Conservation (phyloP, 2,888 invertebrate species). For the Lithophane semibrunnea region DNA sequence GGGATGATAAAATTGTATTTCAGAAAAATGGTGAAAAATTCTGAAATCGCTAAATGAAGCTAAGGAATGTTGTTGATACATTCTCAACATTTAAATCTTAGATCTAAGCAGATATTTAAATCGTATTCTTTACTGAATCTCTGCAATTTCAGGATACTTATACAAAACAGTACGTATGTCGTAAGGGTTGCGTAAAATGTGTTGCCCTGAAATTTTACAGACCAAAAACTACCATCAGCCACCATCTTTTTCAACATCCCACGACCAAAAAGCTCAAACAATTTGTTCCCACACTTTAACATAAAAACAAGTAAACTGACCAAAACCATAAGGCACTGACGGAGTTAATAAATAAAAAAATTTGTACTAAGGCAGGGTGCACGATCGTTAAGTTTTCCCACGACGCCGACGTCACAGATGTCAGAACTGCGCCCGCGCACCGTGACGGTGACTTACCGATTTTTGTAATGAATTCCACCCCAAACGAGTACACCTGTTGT, state of each 20-base stretch:
- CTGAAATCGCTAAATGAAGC: neutral
- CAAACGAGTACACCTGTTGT: slow-evolving; percentile 83
- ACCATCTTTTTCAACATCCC: neutral
- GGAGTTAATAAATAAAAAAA: slow-evolving; percentile 12
- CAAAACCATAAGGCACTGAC: slow-evolving; percentile 50
- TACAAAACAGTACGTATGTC: neutral
- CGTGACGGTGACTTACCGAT: slow-evolving; percentile 90
- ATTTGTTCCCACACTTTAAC: slow-evolving; percentile 41
- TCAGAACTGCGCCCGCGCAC: slow-evolving; percentile 80
- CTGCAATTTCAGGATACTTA: neutral
- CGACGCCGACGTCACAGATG: slow-evolving; percentile 84
- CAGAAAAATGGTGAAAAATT: neutral
- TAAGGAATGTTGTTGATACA: neutral
- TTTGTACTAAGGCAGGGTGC: slow-evolving; percentile 66
- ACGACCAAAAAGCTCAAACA: too few species aligned
- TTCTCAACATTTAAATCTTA: neutral
- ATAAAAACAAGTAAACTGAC: slow-evolving; percentile 11
- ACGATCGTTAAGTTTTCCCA: slow-evolving; percentile 89
- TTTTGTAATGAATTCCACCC: slow-evolving; percentile 81
- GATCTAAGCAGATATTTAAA: neutral
- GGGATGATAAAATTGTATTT: neutral
- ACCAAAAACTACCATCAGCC: neutral
- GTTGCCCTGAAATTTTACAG: neutral
- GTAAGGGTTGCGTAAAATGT: neutral
- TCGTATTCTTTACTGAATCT: neutral